phyloP scores from a whole-genome alignment of 2,888 invertebrate genomes.

The Diplolepis rosae region DNA sequence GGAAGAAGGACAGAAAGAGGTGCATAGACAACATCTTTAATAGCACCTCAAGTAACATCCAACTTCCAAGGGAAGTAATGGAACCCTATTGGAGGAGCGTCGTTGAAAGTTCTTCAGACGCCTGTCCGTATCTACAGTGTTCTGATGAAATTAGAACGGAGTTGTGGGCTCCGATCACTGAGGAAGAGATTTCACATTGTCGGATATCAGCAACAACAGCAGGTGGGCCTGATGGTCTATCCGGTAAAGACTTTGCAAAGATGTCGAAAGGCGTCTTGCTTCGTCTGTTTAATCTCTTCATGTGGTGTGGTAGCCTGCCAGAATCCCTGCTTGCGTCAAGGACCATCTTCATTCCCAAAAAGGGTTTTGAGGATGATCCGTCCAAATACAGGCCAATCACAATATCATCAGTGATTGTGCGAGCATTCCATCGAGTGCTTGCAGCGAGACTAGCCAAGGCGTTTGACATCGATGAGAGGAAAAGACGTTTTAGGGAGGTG shows the following conservation, averaged over 20 bases:
- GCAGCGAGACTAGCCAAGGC: slow-evolving; percentile 19
- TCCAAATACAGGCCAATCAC: slow-evolving; percentile 51
- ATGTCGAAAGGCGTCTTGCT: slow-evolving; percentile 34
- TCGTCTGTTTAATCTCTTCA: slow-evolving; percentile 42
- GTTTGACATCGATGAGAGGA: slow-evolving; percentile 38
- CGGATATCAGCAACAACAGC: slow-evolving; percentile 24
- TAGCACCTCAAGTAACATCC: background rate
- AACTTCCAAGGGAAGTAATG: background rate
- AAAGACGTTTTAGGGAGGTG: slow-evolving; percentile 44
- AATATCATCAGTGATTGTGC: slow-evolving; percentile 37
- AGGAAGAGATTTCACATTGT: slow-evolving; percentile 21
- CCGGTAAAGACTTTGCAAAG: slow-evolving; percentile 33
- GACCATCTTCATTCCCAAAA: slow-evolving; percentile 51
- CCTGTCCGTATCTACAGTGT: background rate
- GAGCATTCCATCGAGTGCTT: slow-evolving; percentile 43
- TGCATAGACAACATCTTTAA: slow-evolving; percentile 11
- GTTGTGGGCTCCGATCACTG: slow-evolving; percentile 7
- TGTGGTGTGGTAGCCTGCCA: slow-evolving; percentile 36
- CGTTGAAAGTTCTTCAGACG: background rate
- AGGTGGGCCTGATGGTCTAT: slow-evolving; percentile 45
- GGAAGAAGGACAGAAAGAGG: slow-evolving; percentile 12
- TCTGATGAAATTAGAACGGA: background rate
- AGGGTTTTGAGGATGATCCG: slow-evolving; percentile 32
- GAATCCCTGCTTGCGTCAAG: slow-evolving; percentile 28
- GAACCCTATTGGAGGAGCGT: slow-evolving; percentile 16